phyloP scores from a whole-genome alignment of 2,113 vertebrate species.

The Atlantisia rogersi region DNA sequence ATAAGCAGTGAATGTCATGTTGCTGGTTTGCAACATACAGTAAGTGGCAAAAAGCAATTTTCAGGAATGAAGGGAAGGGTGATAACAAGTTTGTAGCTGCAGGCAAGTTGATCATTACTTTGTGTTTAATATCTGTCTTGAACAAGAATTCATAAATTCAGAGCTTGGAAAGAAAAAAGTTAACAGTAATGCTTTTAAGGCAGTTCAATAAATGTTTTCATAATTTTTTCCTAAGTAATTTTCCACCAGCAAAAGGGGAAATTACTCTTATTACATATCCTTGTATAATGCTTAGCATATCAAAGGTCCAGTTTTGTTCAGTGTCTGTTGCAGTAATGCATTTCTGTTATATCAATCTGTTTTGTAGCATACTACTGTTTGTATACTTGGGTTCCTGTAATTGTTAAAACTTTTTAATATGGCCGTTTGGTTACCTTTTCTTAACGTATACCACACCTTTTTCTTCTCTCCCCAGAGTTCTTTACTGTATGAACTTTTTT shows the following conservation, averaged over 20 bases:
- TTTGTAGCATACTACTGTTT: neutral
- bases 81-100: neutral
- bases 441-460: neutral
- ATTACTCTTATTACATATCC: neutral
- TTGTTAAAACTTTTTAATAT: neutral
- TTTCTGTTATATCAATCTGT: neutral
- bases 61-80: neutral
- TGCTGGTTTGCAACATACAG: neutral
- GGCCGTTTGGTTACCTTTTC: neutral
- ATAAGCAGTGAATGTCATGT: rapidly evolving
- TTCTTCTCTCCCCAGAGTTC: slow-evolving; percentile 80
- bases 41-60: neutral
- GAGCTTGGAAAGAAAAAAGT: neutral
- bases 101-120: neutral
- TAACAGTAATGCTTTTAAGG: neutral
- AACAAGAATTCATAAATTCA: neutral
- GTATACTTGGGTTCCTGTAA: neutral
- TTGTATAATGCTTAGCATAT: neutral
- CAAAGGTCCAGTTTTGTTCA: neutral
- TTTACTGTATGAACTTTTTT: slow-evolving; percentile 95
- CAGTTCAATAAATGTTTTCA: neutral
- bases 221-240: neutral
- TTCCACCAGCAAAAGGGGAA: neutral
- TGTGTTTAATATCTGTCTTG: neutral
- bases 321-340: neutral